Evolutionary conservation across 2,113 vertebrate species (phyloP), one percentile per base, ranked within the genome.

Genomic region (Sinocyclocheilus anshuiensis): DNA sequence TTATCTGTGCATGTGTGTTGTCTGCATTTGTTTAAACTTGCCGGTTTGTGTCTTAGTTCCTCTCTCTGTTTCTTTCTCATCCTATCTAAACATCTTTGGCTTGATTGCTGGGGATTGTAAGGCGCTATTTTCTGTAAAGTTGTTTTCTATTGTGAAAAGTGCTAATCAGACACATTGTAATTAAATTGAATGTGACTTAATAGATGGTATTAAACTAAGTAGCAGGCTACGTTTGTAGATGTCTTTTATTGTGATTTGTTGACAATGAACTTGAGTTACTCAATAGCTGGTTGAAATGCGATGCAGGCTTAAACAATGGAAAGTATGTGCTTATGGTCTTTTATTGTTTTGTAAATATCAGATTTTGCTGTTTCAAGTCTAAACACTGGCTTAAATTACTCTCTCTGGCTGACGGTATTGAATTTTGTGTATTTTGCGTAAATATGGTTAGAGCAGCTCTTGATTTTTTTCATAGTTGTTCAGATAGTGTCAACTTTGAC

Each of bases 301-400:
- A 65, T 20, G 39, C 42, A 81, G 9, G 12, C 13, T 81, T 81
- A 53, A 36, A 50, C 63, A 69, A 69, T 33, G 26, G 61, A n/a
- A 82, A 53, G 45, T 22, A 36, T 82, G 63, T 29, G 81, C 10
- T 50, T 53, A 22, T 67, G 80, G 20, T 12, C 13, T 63, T 24
- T 26, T 67, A 65, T 53, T 71, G 26, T 82, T 69, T 71, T 50
- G 45, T 36, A 53, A 82, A 82, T 82, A 82, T 71, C 80, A 6
- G 80, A 82, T 82, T 71, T 36, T 4, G 45, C 65, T n/a, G 63
- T 71, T 71, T 69, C 63, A 71, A 53, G 16, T 69, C 24, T 12
- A 82, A 82, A 82, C 45, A 69, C 48, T 53, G 45, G 53, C 10
- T 33, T 69, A 45, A 42, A 61, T 63, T 4, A 26, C 11, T 13